Base-by-base conservation (phyloP, 2,113 vertebrate species). In the Pimephales promelas region DNA sequence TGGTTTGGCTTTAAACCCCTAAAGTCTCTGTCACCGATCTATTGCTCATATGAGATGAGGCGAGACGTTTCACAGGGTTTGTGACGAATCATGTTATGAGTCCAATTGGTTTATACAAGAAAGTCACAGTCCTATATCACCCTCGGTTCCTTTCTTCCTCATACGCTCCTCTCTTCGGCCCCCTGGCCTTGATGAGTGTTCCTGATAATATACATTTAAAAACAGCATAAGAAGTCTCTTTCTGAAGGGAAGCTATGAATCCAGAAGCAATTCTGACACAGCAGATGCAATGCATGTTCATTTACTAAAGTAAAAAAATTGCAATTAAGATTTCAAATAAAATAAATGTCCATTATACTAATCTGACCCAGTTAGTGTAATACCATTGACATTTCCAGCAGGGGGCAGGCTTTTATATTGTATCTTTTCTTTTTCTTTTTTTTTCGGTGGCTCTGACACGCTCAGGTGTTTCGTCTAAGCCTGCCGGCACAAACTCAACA, bases 1-100 rank as follows among this genome's bases (percentile, higher is more conserved):
- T 88, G 87, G 83, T 87, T 91, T 91, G 87, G 90, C 88, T 88
- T 92, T 88, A 91, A 90, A 83, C 87, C 82, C 87, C 90, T 89
- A 56, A 59, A 84, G 85, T 88, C 84, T 77, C 47, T 22, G 16
- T 83, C 56, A 76, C 54, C 77, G 61, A 70, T 82, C 73, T 47
- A 47, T 79, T 57, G 43, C 81, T 68, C 57, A 24, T 10, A 45
- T 16, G 31, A 70, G 40, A 57, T 28, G 66, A 40, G 52, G 18
- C 52, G 52, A 59, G 62, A 11, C 61, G 73, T 18, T 43, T 49
- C 72, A 79, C 52, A n/a, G 72, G 36, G 72, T 76, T 31, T 9
- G 56, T 61, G 47, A 70, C 52, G 72, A 76, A 31, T 31, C 24
- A 4, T 31, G 28, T 77, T 76, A 81, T 61, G 83, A 54, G 52